Evolutionary conservation across 1,140 invertebrate genomes (phyloP), one percentile per base, ranked within the genome.

Genomic region (Hesperophylax magnus): DNA sequence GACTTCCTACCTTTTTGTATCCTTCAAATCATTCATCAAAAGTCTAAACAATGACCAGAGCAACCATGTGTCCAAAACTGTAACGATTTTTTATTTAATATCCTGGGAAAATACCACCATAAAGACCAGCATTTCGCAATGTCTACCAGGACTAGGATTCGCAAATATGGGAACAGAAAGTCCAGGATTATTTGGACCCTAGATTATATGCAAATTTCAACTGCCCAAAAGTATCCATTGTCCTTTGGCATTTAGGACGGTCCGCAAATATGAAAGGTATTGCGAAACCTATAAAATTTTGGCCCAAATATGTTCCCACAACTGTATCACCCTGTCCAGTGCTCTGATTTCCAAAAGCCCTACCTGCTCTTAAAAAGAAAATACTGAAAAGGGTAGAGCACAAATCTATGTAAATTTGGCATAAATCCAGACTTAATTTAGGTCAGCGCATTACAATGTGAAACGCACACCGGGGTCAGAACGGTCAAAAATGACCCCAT

Each of bases 401-500:
- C 39, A 47, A 47, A 72, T 22, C 20, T 14, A 60, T 76, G 61
- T 52, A 78, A 78, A 78, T 67, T 54, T 18, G 52, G n/a, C 14
- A 65, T 78, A 69, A 78, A 69, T 78, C 52, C 53, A 31, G 77
- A 52, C 27, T 78, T 78, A 78, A 78, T 78, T 78, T 71, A 78
- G 77, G 77, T 78, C 77, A 78, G 31, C 39, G 63, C 5, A 20
- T 54, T 17, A 78, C 77, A 78, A 78, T 78, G 18, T 8, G 61
- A 27, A 54, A 53, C 63, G 54, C 47, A 69, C 63, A 65, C 77
- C 20, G 47, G 63, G 77, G 77, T 78, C 61, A 78, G 47, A 56
- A 69, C 63, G 77, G 77, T 69, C 77, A 78, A 69, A 76, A 78
- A 67, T 78, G 77, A 78, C 77, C 77, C 77, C 53, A 78, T 67